Percentiles rank a stretch among this genome's conserved stretches.
phyloP scores from a whole-genome alignment of 92 coral and sea anemone species.

The Zoanthus gigantus region DNA sequence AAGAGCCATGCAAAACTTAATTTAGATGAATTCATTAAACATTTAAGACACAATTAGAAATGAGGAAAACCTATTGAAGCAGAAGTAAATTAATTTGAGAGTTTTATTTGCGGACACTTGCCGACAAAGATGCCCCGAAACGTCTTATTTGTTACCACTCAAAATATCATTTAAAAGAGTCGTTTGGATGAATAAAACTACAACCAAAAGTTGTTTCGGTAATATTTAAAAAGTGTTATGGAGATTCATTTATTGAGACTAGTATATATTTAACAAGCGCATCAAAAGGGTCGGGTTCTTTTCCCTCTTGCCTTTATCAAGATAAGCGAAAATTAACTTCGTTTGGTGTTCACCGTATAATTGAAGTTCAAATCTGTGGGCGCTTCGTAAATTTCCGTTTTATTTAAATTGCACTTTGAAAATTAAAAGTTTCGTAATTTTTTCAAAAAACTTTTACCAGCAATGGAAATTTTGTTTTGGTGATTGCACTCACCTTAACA shows the following conservation, averaged over 20 bases:
- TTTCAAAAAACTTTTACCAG: neutral
- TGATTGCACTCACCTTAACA: neutral
- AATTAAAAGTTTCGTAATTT: neutral
- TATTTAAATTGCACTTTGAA: neutral
- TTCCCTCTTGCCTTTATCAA: neutral
- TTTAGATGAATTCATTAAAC: constrained; percentile 44
- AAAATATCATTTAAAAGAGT: neutral
- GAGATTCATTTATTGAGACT: neutral
- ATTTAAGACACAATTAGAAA: constrained; percentile 49
- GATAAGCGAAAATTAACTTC: neutral
- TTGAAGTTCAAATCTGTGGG: neutral
- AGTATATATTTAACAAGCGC: neutral
- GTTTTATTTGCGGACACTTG: constrained; percentile 43
- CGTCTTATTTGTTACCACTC: neutral
- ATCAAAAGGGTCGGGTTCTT: neutral
- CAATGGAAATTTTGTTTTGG: neutral
- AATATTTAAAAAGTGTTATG: neutral
- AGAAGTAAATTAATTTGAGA: constrained; percentile 47
- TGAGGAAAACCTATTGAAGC: constrained; percentile 46
- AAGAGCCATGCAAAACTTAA: constrained; percentile 46
- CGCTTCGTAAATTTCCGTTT: neutral
- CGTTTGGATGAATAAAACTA: neutral
- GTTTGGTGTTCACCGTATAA: neutral
- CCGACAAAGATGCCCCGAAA: constrained; percentile 31
- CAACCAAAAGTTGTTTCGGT: neutral